Percentiles rank a stretch among this genome's conserved stretches.
Conservation (phyloP, 2,888 invertebrate genomes). For the Cheilosia impressa region DNA sequence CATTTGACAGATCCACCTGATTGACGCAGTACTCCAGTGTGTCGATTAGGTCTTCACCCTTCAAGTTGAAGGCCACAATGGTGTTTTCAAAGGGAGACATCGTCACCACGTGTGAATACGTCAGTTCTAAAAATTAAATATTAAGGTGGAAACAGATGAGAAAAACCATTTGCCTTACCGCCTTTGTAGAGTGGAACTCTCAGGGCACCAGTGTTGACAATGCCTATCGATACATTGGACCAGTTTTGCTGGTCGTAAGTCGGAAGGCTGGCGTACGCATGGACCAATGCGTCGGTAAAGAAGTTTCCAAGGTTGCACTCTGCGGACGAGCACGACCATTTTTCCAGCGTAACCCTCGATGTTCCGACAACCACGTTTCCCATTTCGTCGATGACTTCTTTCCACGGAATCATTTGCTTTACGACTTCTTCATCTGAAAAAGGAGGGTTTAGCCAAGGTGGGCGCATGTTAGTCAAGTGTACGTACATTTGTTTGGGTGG, state of each 20-base stretch:
- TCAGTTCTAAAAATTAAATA: slow-evolving; percentile 85
- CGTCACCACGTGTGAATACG: slow-evolving; percentile 88
- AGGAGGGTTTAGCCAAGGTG: slow-evolving; percentile 4
- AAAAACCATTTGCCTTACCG: slow-evolving; percentile 83
- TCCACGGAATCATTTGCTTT: slow-evolving; percentile 86
- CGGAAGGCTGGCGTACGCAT: slow-evolving; percentile 81
- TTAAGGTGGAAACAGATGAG: background rate
- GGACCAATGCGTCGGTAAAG: slow-evolving; percentile 89
- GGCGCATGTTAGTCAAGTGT: background rate
- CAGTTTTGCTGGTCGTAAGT: slow-evolving; percentile 84
- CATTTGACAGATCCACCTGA: slow-evolving; percentile 77
- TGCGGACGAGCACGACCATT: slow-evolving; percentile 84
- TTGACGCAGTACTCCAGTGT: slow-evolving; percentile 86
- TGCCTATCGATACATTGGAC: slow-evolving; percentile 88
- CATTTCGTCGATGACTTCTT: slow-evolving; percentile 85
- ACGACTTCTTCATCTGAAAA: slow-evolving; percentile 86
- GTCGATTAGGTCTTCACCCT: slow-evolving; percentile 87
- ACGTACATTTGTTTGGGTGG: slow-evolving; percentile 1
- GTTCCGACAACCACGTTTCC: slow-evolving; percentile 86
- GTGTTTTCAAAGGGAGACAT: slow-evolving; percentile 91
- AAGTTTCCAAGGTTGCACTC: slow-evolving; percentile 92
- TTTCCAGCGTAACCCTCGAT: slow-evolving; percentile 86
- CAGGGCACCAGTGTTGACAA: slow-evolving; percentile 89
- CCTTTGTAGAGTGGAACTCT: slow-evolving; percentile 88
- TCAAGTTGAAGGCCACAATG: slow-evolving; percentile 88